phyloP scores from a whole-genome alignment of 2,113 vertebrate species.

The Psittacula cyanocephala region DNA sequence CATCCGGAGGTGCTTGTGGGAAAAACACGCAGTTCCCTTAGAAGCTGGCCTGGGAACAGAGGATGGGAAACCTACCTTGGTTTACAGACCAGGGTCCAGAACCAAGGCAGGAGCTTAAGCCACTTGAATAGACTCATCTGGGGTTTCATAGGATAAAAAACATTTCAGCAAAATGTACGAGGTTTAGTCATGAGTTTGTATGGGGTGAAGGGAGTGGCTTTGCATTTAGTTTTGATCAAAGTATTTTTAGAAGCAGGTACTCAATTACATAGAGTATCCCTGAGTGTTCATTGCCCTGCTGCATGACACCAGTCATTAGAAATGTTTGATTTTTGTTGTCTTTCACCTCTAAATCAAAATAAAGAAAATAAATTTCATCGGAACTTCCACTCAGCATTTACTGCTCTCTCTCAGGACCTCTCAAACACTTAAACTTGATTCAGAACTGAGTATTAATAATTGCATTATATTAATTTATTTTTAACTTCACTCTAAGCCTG shows the following conservation, averaged over 20 bases:
- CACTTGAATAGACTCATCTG: background rate
- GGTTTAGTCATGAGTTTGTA: background rate
- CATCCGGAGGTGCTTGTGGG: background rate
- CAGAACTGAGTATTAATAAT: background rate
- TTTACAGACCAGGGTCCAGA: background rate
- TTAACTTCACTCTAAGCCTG: conserved; percentile 13
- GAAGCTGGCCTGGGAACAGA: background rate
- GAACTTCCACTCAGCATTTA: background rate
- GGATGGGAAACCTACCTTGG: background rate
- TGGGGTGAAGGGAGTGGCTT: background rate
- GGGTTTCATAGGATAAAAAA: background rate
- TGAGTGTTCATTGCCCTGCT: background rate
- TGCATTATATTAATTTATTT: conserved; percentile 1
- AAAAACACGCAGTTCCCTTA: background rate
- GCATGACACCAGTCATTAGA: background rate
- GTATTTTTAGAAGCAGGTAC: background rate
- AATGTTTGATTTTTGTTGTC: background rate
- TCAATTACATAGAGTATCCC: background rate
- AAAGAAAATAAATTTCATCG: background rate
- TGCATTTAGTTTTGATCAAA: background rate
- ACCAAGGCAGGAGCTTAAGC: background rate
- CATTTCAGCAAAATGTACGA: fast-evolving
- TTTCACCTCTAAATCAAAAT: background rate
- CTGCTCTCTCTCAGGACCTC: fast-evolving
- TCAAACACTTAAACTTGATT: background rate